Percentiles rank a stretch among this genome's conserved stretches.
These are phyloP conservation scores for Theocolax elegans DNA, from an alignment of 1,140 invertebrate genomes.

Conservation along the genomic window DNA sequence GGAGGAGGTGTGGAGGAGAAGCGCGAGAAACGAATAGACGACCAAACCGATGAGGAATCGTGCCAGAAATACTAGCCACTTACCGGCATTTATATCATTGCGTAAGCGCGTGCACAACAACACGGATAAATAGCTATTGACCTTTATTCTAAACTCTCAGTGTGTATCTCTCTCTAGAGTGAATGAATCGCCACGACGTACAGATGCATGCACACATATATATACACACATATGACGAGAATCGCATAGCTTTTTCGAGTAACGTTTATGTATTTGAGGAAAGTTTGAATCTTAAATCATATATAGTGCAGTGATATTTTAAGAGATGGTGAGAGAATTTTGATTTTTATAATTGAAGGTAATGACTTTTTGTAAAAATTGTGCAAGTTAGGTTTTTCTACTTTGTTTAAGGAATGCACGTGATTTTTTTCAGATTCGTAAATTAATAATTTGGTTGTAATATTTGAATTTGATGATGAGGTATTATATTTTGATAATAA, in stretches of 20 bases:
- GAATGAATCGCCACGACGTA: constrained; percentile 8
- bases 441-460: too few species aligned
- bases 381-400: too few species aligned
- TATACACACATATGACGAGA: not conserved
- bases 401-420: too few species aligned
- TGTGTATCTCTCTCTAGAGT: not conserved
- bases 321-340: too few species aligned
- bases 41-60: not conserved
- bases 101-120: constrained; percentile 5
- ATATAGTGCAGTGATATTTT: too few species aligned
- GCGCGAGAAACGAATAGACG: not conserved
- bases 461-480: too few species aligned
- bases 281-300: too few species aligned
- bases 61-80: constrained; percentile 43
- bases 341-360: too few species aligned
- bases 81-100: constrained; percentile 29
- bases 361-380: too few species aligned
- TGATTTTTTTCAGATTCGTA: too few species aligned
- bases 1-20: not conserved
- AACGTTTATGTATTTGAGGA: not conserved
- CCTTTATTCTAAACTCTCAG: constrained; percentile 48
- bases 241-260: not conserved
- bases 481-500: too few species aligned
- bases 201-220: not conserved
- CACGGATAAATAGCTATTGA: constrained; percentile 50